phyloP scores from a whole-genome alignment of 2,888 invertebrate species.

The Cerastoderma edule region DNA sequence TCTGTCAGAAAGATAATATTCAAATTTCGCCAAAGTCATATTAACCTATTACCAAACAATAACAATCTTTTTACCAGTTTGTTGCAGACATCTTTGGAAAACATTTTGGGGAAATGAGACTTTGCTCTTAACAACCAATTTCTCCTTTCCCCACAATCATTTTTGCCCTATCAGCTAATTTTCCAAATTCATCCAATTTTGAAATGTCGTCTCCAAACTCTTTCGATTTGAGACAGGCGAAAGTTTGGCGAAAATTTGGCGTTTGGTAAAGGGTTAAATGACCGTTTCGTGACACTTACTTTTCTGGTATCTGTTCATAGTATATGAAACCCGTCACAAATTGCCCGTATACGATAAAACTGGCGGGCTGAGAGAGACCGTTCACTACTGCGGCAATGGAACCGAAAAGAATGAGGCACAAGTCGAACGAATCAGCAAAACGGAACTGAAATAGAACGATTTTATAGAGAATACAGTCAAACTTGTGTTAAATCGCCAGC shows the following conservation, averaged over 20 bases:
- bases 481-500: too few relatives aligned
- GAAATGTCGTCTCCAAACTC: neutral
- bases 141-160: neutral
- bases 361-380: constrained; percentile 70
- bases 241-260: neutral
- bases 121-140: too few relatives aligned
- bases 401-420: constrained; percentile 70
- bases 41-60: too few relatives aligned
- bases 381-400: constrained; percentile 61
- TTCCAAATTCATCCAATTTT: neutral
- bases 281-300: constrained; percentile 8
- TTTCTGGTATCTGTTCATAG: constrained; percentile 27
- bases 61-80: too few relatives aligned
- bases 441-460: constrained; percentile 69
- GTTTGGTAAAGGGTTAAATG: neutral
- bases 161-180: neutral
- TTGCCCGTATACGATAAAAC: constrained; percentile 75
- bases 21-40: too few relatives aligned
- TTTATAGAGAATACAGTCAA: too few relatives aligned
- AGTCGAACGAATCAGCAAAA: constrained; percentile 68
- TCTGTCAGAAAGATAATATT: too few relatives aligned
- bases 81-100: too few relatives aligned
- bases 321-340: constrained; percentile 72
- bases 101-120: too few relatives aligned
- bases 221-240: neutral